Percentiles rank a stretch among this genome's conserved stretches.
Conservation (phyloP, 2,797 vertebrate species). For the Artibeus jamaicensis region DNA sequence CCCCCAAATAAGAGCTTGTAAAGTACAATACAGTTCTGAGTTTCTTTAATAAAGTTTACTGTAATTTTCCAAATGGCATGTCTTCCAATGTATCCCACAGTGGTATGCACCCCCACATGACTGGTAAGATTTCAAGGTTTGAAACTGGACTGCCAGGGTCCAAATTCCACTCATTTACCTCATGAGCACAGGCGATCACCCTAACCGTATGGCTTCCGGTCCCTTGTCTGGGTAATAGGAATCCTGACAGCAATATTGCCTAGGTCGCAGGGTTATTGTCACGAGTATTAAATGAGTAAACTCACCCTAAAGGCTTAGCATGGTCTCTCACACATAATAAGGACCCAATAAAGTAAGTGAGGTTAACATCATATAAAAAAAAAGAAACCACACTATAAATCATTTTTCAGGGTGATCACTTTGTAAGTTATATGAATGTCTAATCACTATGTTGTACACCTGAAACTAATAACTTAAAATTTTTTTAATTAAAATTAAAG, state of each 20-base stretch:
- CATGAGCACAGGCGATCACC: background rate
- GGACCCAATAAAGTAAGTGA: background rate
- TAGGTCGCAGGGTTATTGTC: background rate
- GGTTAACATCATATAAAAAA: background rate
- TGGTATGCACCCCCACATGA: background rate
- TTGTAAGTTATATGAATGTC: background rate
- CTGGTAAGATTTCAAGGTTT: background rate
- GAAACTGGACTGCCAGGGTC: background rate
- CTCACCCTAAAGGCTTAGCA: background rate
- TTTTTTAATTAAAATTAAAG: background rate
- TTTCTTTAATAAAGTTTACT: conserved; percentile 10
- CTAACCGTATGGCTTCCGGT: background rate
- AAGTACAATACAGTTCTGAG: background rate
- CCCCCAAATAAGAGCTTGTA: background rate
- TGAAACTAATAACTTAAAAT: background rate
- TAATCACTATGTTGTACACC: background rate
- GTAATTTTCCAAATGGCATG: background rate
- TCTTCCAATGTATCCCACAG: background rate
- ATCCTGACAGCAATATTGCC: background rate
- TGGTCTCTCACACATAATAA: background rate
- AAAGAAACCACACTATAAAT: background rate
- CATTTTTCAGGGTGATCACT: background rate
- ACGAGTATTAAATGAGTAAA: background rate
- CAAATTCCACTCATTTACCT: background rate
- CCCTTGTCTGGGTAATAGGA: background rate